A percentile compares a stretch with the other conserved stretches of the same genome.
Conservation (phyloP, 2,797 vertebrate species). For the Erethizon dorsatum region DNA sequence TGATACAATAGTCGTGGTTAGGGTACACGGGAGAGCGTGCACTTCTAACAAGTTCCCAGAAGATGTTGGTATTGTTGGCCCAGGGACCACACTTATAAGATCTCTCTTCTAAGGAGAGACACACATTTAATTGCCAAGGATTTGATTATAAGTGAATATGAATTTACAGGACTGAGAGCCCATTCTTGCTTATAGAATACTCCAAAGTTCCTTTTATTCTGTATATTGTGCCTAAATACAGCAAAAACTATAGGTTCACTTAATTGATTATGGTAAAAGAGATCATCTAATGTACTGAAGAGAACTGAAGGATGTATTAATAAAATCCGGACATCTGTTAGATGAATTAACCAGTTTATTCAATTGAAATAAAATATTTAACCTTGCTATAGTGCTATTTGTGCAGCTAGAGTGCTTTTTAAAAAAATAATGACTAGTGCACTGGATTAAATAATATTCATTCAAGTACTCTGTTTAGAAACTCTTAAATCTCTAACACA, state of each 20-base stretch:
- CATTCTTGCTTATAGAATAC: not conserved
- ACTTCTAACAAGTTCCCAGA: not conserved
- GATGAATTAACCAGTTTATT: slow-evolving; percentile 8
- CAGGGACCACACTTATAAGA: not conserved
- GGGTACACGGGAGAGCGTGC: not conserved
- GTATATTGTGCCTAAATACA: not conserved
- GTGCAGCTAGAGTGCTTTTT: not conserved
- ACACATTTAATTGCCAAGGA: not conserved
- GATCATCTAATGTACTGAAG: not conserved
- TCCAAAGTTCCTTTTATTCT: not conserved
- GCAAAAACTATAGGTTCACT: not conserved
- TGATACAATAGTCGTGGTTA: not conserved
- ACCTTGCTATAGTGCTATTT: not conserved
- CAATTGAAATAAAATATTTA: slow-evolving; percentile 24
- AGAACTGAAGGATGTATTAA: not conserved
- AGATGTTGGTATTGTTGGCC: not conserved
- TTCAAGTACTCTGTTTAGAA: not conserved
- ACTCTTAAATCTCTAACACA: not conserved
- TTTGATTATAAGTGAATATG: not conserved
- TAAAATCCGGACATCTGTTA: not conserved
- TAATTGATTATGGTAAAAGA: slow-evolving; percentile 24
- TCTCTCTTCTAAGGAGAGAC: not conserved
- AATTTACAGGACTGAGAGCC: not conserved
- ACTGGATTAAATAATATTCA: not conserved
- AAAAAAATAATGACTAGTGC: not conserved